These are phyloP conservation scores for Megaceryle alcyon DNA, from an alignment of 2,797 vertebrate genomes.

Conservation along the genomic window DNA sequence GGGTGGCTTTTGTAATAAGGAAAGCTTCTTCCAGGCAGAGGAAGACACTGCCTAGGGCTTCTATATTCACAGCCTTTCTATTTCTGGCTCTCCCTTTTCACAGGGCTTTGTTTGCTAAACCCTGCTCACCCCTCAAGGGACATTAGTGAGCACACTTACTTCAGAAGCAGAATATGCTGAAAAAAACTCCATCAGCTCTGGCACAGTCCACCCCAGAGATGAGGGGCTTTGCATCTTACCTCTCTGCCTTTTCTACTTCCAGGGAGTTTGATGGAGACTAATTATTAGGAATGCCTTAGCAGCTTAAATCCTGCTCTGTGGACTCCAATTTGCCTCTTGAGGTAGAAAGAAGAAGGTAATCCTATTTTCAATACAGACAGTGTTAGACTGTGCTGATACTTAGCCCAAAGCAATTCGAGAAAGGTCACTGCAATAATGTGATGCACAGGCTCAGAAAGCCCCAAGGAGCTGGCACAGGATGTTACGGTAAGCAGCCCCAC, in stretches of 20 bases:
- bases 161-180: background rate
- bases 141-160: background rate
- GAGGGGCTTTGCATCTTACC: background rate
- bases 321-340: background rate
- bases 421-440: background rate
- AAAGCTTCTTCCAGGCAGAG: conserved; percentile 51
- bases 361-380: background rate
- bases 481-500: background rate
- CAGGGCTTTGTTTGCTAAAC: conserved; percentile 40
- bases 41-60: conserved; percentile 37
- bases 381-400: background rate
- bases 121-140: background rate
- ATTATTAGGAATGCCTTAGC: background rate
- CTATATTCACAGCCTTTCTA: conserved; percentile 54
- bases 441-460: background rate
- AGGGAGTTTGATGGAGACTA: background rate
- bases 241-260: background rate
- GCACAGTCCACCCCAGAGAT: background rate
- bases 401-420: background rate
- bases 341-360: conserved; percentile 13
- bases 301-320: background rate
- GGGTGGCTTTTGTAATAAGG: conserved; percentile 26
- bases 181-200: background rate
- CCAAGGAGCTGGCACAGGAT: background rate
- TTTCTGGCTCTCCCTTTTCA: conserved; percentile 51